Conservation (phyloP, 2,797 vertebrate genomes). For the Notolabrus celidotus region DNA sequence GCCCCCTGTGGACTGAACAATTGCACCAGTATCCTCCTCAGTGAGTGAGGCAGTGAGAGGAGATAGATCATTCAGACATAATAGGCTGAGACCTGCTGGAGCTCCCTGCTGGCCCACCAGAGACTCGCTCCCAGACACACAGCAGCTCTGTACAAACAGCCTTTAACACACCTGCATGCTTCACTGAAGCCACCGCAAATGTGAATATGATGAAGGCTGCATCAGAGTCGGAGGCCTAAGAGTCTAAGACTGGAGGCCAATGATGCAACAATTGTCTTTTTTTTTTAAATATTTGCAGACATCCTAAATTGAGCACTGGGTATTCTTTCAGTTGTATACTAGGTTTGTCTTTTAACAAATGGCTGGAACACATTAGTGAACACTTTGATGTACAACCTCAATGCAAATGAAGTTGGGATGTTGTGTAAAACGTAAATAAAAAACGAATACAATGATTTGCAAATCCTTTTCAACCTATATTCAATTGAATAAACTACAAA, state of each 20-base stretch:
- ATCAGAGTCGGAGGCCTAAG: no score
- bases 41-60: constrained; percentile 49
- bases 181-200: constrained; percentile 68
- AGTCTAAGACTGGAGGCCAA: constrained; percentile 9
- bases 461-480: no score
- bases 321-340: no score
- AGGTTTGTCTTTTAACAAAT: no score
- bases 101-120: constrained; percentile 54
- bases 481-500: no score
- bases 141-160: constrained; percentile 57
- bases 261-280: constrained; percentile 26
- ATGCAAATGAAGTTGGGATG: no score
- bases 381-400: no score
- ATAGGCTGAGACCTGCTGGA: constrained; percentile 57
- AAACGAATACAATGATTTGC: no score
- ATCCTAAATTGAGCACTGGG: no score
- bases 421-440: no score
- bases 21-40: constrained; percentile 30
- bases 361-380: no score
- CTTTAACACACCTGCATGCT: constrained; percentile 77
- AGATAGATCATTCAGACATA: constrained; percentile 60
- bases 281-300: no score
- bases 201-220: constrained; percentile 68
- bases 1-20: constrained; percentile 33
- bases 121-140: constrained; percentile 46